These are phyloP conservation scores for Lycocerus yunnanus DNA, from an alignment of 2,888 invertebrate species.

Conservation along the genomic window DNA sequence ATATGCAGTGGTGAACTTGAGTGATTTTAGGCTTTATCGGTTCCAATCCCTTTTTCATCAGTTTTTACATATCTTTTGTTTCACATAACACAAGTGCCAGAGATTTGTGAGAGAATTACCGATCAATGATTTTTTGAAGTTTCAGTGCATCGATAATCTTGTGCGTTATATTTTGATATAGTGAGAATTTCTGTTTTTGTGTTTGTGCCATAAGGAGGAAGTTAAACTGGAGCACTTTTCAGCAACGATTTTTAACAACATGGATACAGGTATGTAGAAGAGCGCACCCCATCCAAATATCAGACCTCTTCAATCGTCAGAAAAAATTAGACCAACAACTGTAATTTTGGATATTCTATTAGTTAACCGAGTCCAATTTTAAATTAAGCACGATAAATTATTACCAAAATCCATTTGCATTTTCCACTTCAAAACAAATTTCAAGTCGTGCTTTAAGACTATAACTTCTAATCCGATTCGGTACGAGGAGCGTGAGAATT, in stretches of 20 bases:
- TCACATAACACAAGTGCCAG: not conserved
- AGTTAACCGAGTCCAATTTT: too few species aligned
- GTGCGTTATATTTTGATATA: not conserved
- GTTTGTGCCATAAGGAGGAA: not conserved
- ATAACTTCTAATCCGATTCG: not conserved
- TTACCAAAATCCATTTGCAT: not conserved
- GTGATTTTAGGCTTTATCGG: not conserved
- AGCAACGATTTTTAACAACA: not conserved
- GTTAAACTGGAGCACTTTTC: not conserved
- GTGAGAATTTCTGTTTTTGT: not conserved
- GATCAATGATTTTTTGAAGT: not conserved
- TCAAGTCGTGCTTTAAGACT: not conserved
- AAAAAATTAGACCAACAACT: too few species aligned
- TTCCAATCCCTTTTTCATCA: not conserved
- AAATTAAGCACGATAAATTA: not conserved
- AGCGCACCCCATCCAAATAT: not conserved
- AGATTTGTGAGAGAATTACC: not conserved
- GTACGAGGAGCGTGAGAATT: not conserved
- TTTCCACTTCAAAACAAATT: not conserved
- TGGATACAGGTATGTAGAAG: constrained; percentile 15
- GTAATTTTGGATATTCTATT: too few species aligned
- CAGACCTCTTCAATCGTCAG: too few species aligned
- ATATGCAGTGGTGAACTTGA: constrained; percentile 26
- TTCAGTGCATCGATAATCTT: not conserved
- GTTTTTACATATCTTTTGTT: not conserved